Evolutionary conservation across 2,113 vertebrate species (phyloP), one percentile per base, ranked within the genome.

Genomic region (Herpailurus yagouaroundi): DNA sequence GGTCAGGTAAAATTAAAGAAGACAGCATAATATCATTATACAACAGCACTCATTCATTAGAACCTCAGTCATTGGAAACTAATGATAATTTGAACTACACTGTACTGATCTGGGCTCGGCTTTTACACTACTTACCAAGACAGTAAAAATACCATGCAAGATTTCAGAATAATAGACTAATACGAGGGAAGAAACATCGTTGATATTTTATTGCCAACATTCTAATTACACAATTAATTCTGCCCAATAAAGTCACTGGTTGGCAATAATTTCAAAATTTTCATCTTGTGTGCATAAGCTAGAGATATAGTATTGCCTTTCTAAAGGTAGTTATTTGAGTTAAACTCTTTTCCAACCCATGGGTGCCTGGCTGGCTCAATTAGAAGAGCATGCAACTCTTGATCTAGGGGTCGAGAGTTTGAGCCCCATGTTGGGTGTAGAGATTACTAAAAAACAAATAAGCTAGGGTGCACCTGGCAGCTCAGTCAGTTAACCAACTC

Each of bases 161-260:
- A 89, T 82, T 97, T 96, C 29, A 55, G 45, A 95, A 92, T 87
- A 38, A 89, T 25, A 86, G n/a, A 84, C 31, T 74, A 76, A 82
- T 60, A 66, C 31, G 81, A 94, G 15, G 23, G 57, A 79, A 90
- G 31, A 94, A 92, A 3, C 0, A 14, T 57, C 36, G 74, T 48
- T 89, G 81, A 83, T 74, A 91, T 79, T 73, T 52, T 71, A 95
- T 52, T 93, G 36, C 29, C 7, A 89, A 64, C 27, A 82, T 41
- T 1, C 15, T 94, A 87, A 84, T 38, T 55, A 76, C 9, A 52
- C 5, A 19, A 64, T 89, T 36, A 63, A 50, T 91, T 94, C 76
- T 92, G 19, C 25, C 27, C 63, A 83, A 45, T 93, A 77, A 88
- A 74, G 76, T 50, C 68, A 94, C 69, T 36, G 76, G 3, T 36